Evolutionary conservation across 2,113 vertebrate species (phyloP).

Genomic region (Machaerirhynchus nigripectus): DNA sequence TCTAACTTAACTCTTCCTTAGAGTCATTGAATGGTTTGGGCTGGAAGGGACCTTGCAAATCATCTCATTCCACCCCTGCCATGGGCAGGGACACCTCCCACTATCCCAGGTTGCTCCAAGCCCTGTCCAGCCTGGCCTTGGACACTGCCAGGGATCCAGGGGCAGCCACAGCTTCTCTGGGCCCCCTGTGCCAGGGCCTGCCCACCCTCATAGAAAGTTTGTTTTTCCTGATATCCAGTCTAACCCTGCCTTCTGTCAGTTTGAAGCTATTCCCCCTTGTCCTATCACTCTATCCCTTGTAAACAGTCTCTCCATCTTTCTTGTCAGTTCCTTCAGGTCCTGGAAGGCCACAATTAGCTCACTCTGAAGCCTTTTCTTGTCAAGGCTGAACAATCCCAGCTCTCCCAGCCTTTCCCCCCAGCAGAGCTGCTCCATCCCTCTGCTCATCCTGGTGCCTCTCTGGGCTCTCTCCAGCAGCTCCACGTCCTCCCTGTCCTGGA

Average conservation of each 20-base stretch:
- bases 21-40: neutral
- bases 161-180: neutral
- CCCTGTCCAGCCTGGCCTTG: rapidly evolving
- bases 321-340: neutral
- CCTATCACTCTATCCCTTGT: neutral
- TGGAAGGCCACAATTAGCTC: rapidly evolving
- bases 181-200: neutral
- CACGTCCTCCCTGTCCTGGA: rapidly evolving
- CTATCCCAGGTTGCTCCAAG: neutral
- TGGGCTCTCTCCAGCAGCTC: rapidly evolving
- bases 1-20: neutral
- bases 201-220: neutral
- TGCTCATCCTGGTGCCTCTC: neutral
- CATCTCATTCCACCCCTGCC: rapidly evolving
- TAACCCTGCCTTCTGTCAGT: neutral
- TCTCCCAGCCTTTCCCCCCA: neutral
- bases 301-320: neutral
- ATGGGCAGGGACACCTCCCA: neutral
- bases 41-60: rapidly evolving
- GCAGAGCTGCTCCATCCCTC: neutral
- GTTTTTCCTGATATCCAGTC: neutral
- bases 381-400: neutral
- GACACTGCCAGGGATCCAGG: neutral
- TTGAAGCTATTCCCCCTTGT: neutral
- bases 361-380: rapidly evolving